phyloP scores from a whole-genome alignment of 2,113 vertebrate species.

The Poecile atricapillus region DNA sequence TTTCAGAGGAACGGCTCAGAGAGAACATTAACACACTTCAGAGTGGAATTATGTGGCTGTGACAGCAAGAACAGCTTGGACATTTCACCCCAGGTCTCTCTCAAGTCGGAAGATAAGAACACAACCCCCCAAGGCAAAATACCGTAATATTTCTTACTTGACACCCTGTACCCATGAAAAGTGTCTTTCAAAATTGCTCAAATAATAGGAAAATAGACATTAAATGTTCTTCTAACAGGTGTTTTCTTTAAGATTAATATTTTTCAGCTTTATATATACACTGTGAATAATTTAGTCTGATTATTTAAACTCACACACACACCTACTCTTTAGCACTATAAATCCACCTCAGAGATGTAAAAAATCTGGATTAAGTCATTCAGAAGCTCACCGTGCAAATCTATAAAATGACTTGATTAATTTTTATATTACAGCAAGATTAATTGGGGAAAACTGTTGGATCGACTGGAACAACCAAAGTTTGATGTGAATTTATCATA shows the following conservation, averaged over 20 bases:
- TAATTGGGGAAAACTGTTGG: neutral
- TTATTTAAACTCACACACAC: neutral
- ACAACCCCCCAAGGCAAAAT: neutral
- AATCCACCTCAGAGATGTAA: neutral
- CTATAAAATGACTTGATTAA: neutral
- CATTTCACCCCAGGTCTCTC: neutral
- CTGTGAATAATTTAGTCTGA: neutral
- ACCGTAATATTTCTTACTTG: neutral
- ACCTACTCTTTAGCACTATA: neutral
- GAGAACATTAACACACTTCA: neutral
- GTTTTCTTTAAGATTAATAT: neutral
- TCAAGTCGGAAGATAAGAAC: neutral
- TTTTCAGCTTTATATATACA: neutral
- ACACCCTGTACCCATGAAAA: neutral
- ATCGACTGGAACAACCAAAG: neutral
- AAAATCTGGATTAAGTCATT: neutral
- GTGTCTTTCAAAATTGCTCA: neutral
- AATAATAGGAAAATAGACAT: neutral
- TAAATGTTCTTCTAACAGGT: neutral
- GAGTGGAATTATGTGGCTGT: neutral
- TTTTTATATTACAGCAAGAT: neutral
- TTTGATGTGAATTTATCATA: neutral
- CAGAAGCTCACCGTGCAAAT: neutral
- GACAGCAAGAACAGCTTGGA: constrained; percentile 45
- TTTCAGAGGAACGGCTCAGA: neutral